A percentile compares a stretch with the other conserved stretches of the same genome.
These are phyloP conservation scores for Parelbella ahira DNA, from an alignment of 2,888 invertebrate genomes.

Conservation along the genomic window DNA sequence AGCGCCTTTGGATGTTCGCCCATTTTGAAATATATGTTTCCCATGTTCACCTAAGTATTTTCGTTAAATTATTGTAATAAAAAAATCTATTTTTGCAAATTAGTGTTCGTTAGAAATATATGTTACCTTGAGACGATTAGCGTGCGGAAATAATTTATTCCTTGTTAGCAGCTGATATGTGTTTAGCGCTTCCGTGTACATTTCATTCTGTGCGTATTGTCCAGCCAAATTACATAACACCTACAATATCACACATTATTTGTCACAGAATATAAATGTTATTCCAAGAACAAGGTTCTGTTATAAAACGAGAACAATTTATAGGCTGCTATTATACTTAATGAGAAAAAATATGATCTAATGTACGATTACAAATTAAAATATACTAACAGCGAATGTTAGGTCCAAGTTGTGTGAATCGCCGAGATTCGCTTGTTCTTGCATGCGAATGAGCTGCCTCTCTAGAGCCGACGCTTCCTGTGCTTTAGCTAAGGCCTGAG, in stretches of 20 bases:
- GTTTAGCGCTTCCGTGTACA: slow-evolving; percentile 97
- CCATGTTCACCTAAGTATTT: slow-evolving; percentile 88
- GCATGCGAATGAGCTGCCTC: slow-evolving; percentile 91
- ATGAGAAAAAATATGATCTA: too few relatives aligned
- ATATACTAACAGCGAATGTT: slow-evolving; percentile 90
- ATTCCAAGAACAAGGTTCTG: too few relatives aligned
- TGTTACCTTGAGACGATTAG: slow-evolving; percentile 92
- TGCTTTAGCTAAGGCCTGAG: slow-evolving; percentile 90
- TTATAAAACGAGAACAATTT: too few relatives aligned
- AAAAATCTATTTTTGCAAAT: neutral
- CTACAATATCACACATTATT: slow-evolving; percentile 60
- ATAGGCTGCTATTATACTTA: too few relatives aligned
- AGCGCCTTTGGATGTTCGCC: slow-evolving; percentile 96
- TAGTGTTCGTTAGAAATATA: too few relatives aligned
- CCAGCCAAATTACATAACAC: slow-evolving; percentile 97
- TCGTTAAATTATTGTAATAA: neutral
- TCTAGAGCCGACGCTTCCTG: slow-evolving; percentile 98
- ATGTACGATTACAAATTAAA: too few relatives aligned
- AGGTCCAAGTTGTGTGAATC: slow-evolving; percentile 97
- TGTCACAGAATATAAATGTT: too few relatives aligned
- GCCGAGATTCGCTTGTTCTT: slow-evolving; percentile 94
- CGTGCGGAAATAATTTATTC: slow-evolving; percentile 96
- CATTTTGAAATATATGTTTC: slow-evolving; percentile 97
- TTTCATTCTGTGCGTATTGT: slow-evolving; percentile 96
- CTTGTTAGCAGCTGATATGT: slow-evolving; percentile 97